phyloP scores from a whole-genome alignment of 2,113 vertebrate species.

The Chaetura pelagica region DNA sequence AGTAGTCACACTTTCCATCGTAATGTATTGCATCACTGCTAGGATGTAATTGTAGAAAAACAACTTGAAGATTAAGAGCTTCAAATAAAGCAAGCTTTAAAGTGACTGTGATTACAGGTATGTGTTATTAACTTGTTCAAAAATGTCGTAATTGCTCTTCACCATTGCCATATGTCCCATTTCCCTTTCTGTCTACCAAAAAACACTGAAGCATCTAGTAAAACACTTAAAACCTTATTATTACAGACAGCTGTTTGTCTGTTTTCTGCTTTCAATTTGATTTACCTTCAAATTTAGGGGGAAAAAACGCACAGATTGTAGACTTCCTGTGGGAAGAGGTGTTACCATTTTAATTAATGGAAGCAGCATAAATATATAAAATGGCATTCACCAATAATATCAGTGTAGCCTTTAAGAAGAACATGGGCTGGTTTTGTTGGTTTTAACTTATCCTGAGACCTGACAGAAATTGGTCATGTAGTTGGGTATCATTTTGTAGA shows the following conservation, averaged over 20 bases:
- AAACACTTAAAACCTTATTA: slow-evolving; percentile 37
- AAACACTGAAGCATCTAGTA: not conserved
- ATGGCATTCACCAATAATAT: not conserved
- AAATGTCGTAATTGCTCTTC: slow-evolving; percentile 42
- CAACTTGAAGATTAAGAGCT: slow-evolving; percentile 33
- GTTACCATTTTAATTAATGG: not conserved
- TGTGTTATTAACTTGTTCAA: slow-evolving; percentile 19
- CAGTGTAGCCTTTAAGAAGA: not conserved
- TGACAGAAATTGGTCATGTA: not conserved
- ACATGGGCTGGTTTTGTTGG: not conserved
- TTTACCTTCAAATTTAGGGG: slow-evolving; percentile 11
- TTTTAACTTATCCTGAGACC: not conserved
- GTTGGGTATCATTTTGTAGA: not conserved
- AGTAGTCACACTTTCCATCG: not conserved
- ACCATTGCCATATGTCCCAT: slow-evolving; percentile 4
- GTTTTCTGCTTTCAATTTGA: slow-evolving; percentile 10
- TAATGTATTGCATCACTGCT: slow-evolving; percentile 24
- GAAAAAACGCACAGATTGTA: not conserved
- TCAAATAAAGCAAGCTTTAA: slow-evolving; percentile 25
- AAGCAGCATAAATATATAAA: not conserved
- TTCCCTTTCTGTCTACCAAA: slow-evolving; percentile 18
- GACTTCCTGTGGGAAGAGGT: not conserved
- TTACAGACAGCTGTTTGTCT: slow-evolving; percentile 33
- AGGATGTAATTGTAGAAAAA: slow-evolving; percentile 31
- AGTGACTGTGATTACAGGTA: slow-evolving; percentile 25